Evolutionary conservation across 2,797 vertebrate species (phyloP), one percentile per base, ranked within the genome.

Genomic region (Pteronotus mesoamericanus): DNA sequence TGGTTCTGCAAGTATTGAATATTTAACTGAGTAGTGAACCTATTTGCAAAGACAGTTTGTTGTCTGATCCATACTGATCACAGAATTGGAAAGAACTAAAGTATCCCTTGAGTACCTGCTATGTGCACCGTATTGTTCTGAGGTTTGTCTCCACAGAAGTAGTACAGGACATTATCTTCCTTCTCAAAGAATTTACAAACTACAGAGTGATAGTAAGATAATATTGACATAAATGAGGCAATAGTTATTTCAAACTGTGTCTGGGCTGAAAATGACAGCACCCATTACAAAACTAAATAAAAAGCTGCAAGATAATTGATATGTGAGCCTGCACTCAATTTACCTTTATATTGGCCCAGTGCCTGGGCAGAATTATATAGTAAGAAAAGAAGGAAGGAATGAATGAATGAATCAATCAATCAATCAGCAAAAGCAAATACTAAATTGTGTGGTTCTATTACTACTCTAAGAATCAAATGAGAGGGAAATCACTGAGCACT

Each of bases 11-110:
- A 44, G 29, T 93, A 85, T 44, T 71, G 53, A 82, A 55, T 94
- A 84, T 75, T 82, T 90, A 92, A 75, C 64, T 71, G 57, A 82
- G 55, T 94, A 80, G 75, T 82, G 90, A 92, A 75, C 64, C n/a
- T 53, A 51, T 86, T 92, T 89, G 4, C 32, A 80, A 55, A 22
- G 21, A 39, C 59, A 18, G 8, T 80, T 85, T 64, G 51, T 94
- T 79, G 29, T 86, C 66, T 91, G 29, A 57, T 77, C 94, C 57
- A 26, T 48, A 14, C 32, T 34, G 39, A 66, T 92, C 61, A 84
- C 88, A 19, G 42, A 71, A 61, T 89, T 87, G 10, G 15, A 44
- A 84, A 19, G 24, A 55, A 89, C 44, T 77, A 24, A 89, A 46
- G 16, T 53, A 29, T 46, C 22, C 10, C 37, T 32, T 83, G 39